These are phyloP conservation scores for Labeo calbasu DNA, from an alignment of 2,797 vertebrate species.

Conservation along the genomic window DNA sequence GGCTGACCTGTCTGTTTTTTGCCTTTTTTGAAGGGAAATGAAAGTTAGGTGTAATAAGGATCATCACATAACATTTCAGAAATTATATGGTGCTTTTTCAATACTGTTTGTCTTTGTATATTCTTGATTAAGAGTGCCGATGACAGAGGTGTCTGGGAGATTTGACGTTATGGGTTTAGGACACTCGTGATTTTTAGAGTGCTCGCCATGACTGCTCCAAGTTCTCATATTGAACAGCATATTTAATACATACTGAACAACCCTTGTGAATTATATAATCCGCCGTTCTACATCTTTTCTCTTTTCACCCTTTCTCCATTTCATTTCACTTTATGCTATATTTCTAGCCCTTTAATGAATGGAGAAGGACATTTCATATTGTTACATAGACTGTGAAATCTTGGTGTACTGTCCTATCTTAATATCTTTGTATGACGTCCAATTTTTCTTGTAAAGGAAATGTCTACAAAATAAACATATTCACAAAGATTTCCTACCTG, in stretches of 20 bases:
- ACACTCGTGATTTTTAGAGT: conserved; percentile 44
- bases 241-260: conserved; percentile 46
- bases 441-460: conserved; percentile 69
- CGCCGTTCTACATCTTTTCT: conserved; percentile 48
- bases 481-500: conserved; percentile 51
- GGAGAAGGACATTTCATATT: conserved; percentile 43
- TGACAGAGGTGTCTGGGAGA: conserved; percentile 28
- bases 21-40: conserved; percentile 24
- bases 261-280: conserved; percentile 47
- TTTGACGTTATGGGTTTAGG: conserved; percentile 35
- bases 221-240: conserved; percentile 50
- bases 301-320: conserved; percentile 55
- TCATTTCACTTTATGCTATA: conserved; percentile 39
- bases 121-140: conserved; percentile 28
- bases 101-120: conserved; percentile 32
- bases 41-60: background rate
- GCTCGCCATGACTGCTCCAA: conserved; percentile 3
- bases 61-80: conserved; percentile 6
- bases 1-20: conserved; percentile 12
- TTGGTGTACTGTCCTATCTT: conserved; percentile 64
- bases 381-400: conserved; percentile 67
- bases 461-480: conserved; percentile 72
- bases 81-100: conserved; percentile 37
- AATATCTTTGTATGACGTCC: conserved; percentile 65
- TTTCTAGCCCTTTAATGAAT: conserved; percentile 62